Percentiles rank a stretch among this genome's conserved stretches.
These are phyloP conservation scores for Synergus itoensis DNA, from an alignment of 2,888 invertebrate species.

Conservation along the genomic window DNA sequence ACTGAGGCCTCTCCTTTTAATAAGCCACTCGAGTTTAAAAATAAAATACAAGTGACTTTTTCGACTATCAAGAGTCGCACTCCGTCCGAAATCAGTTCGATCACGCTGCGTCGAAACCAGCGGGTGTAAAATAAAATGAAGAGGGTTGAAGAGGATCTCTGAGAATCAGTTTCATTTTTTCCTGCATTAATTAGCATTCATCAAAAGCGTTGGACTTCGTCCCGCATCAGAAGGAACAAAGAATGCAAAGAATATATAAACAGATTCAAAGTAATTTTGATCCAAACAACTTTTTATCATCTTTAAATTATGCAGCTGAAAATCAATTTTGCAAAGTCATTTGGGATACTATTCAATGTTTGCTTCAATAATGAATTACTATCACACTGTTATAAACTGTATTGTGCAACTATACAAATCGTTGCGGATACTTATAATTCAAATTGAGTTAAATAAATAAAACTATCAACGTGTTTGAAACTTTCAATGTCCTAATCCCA, in stretches of 20 bases:
- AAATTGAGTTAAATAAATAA: neutral
- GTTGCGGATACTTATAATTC: neutral
- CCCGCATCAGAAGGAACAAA: neutral
- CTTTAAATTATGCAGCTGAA: neutral
- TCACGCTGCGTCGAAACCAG: neutral
- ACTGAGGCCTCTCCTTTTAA: constrained; percentile 6
- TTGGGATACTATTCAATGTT: neutral
- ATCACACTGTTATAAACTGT: neutral
- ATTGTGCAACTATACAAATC: neutral
- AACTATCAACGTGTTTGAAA: neutral
- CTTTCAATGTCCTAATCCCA: constrained; percentile 3
- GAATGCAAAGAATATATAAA: constrained; percentile 2
- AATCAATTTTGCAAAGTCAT: neutral
- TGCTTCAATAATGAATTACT: neutral
- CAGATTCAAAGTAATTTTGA: constrained; percentile 8
- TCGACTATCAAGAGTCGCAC: constrained; percentile 24
- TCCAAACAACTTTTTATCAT: neutral
- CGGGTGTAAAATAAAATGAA: constrained; percentile 31
- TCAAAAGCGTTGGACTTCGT: neutral
- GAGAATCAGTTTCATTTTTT: constrained; percentile 33
- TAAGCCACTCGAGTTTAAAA: constrained; percentile 25
- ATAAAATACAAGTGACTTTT: constrained; percentile 25
- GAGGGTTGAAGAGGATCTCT: constrained; percentile 7
- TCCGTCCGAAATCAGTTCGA: constrained; percentile 15
- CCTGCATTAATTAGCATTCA: constrained; percentile 26